Evolutionary conservation across 2,113 vertebrate species (phyloP), one percentile per base, ranked within the genome.

Genomic region (Carassius auratus): DNA sequence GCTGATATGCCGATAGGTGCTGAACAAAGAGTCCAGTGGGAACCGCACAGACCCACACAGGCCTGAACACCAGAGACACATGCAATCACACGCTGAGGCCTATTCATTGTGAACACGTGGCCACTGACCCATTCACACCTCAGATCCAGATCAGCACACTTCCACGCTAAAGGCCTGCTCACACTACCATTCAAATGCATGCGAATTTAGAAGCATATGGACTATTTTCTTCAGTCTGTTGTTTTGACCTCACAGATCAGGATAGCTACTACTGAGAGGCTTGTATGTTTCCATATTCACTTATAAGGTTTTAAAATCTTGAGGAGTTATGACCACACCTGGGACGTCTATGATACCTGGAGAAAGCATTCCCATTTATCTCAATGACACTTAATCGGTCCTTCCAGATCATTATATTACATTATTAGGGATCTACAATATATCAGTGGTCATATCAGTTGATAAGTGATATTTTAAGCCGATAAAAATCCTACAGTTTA

Each of bases 1-100:
- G 92, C 91, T 93, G 94, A 94, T 93, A 92, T 91, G 90, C 91
- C 92, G 92, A 93, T 94, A 93, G 90, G 90, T 92, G 92, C 87
- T 87, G 85, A 91, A 93, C 92, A 94, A 94, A 93, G 92, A 93
- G 90, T 92, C 89, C 93, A 91, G 91, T 89, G 91, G 92, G 91
- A 91, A 89, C 91, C 88, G 89, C 88, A 91, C 90, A 82, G 74
- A 87, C 89, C 91, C 90, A 87, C 52, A 89, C 91, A 91, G 81
- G 85, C 90, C 86, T 90, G 79, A 86, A 90, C 76, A 55, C 36
- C 64, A 79, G 4, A 85, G 74, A 85, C 19, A 13, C 23, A 52
- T 66, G 13, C 66, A 42, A 23, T 52, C 30, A 76, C 59, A 76
- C 15, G 17, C 33, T 55, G 36, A 15, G 13, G 38, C 77, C 45